These are phyloP conservation scores for Strigamia maritima DNA, from an alignment of 2,888 invertebrate genomes.

Conservation along the genomic window DNA sequence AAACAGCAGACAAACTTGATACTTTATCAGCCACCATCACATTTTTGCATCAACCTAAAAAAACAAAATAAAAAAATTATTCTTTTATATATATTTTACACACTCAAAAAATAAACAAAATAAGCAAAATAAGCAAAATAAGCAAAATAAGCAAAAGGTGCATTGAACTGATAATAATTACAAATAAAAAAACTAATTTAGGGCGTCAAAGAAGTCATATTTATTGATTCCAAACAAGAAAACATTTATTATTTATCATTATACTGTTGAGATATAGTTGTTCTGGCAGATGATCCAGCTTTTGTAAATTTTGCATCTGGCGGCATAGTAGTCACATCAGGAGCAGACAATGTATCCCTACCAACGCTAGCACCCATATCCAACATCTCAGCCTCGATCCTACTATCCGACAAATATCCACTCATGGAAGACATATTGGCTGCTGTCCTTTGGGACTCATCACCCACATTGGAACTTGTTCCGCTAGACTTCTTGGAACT, in stretches of 20 bases:
- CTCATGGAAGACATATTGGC: background rate
- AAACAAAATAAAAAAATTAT: no score
- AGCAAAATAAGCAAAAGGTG: no score
- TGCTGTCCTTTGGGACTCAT: background rate
- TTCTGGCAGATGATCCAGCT: background rate
- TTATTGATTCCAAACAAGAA: background rate
- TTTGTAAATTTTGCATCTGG: background rate
- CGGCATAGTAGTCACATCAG: background rate
- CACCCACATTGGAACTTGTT: background rate
- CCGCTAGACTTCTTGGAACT: background rate
- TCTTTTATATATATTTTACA: no score
- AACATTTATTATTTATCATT: background rate
- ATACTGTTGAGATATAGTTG: background rate
- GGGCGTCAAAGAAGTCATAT: constrained; percentile 3
- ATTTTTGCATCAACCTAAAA: no score
- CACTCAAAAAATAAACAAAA: no score
- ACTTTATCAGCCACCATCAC: no score
- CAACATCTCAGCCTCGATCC: background rate
- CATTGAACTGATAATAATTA: background rate
- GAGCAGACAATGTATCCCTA: background rate
- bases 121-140: no score
- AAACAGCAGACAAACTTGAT: no score
- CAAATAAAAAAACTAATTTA: background rate
- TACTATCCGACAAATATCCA: background rate
- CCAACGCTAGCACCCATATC: background rate